A percentile compares a stretch with the other conserved stretches of the same genome.
Evolutionary conservation across 1,140 invertebrate genomes (phyloP).

Genomic region (Chlorops oryzae): DNA sequence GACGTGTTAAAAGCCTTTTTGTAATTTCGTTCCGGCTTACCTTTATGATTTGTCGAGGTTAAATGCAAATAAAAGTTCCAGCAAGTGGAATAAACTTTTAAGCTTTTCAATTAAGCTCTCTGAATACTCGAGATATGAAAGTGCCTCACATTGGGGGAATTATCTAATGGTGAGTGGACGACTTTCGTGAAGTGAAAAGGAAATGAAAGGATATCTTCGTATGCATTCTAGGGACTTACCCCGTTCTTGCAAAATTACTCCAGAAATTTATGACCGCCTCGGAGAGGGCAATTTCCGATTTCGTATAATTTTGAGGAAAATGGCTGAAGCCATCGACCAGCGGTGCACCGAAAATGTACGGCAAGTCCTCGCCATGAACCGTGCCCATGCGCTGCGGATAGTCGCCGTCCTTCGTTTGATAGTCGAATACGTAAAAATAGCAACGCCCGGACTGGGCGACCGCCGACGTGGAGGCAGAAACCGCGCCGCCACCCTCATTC

Average conservation of each 20-base stretch:
- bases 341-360: conserved; percentile 80
- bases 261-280: conserved; percentile 92
- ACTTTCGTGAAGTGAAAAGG: too few species aligned
- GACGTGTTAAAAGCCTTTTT: too few species aligned
- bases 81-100: too few species aligned
- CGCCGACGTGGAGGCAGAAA: conserved; percentile 37
- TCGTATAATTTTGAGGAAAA: conserved; percentile 85
- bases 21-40: too few species aligned
- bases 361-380: conserved; percentile 87
- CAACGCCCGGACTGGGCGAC: conserved; percentile 57
- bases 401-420: conserved; percentile 86
- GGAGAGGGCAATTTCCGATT: conserved; percentile 78
- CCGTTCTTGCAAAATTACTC: conserved; percentile 94
- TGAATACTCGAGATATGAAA: too few species aligned
- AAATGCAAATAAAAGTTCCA: too few species aligned
- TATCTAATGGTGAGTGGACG: too few species aligned
- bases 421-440: conserved; percentile 90
- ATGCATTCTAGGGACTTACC: too few species aligned
- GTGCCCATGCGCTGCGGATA: conserved; percentile 83
- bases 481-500: conserved; percentile 22
- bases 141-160: too few species aligned
- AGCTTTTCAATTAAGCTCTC: too few species aligned
- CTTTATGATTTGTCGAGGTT: too few species aligned
- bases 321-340: conserved; percentile 72
- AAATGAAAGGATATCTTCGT: too few species aligned